These are phyloP conservation scores for Cottoperca gobio DNA, from an alignment of 2,797 vertebrate genomes.

Conservation along the genomic window DNA sequence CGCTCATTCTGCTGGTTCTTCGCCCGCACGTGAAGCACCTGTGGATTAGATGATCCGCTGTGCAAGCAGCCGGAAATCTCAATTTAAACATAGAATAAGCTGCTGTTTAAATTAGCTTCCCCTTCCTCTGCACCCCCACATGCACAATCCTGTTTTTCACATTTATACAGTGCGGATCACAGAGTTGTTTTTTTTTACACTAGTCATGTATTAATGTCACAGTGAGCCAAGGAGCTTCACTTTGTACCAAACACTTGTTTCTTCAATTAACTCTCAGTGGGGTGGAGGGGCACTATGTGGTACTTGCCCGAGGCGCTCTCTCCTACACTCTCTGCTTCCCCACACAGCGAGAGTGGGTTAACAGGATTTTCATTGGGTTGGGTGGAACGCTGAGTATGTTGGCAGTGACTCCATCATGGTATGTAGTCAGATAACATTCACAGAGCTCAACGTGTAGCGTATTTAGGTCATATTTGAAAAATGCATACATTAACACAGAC, in stretches of 20 bases:
- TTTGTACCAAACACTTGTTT: constrained; percentile 69
- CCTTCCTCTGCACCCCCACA: constrained; percentile 36
- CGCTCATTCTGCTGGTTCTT: background rate
- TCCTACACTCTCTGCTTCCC: constrained; percentile 53
- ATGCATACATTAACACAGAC: constrained; percentile 50
- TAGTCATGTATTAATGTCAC: constrained; percentile 61
- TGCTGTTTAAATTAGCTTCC: constrained; percentile 30
- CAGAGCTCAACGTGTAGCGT: constrained; percentile 27
- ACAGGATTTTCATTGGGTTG: constrained; percentile 71
- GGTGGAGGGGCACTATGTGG: constrained; percentile 58
- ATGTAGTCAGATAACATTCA: constrained; percentile 22
- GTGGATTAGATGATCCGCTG: constrained; percentile 24
- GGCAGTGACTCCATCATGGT: constrained; percentile 46
- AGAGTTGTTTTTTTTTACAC: constrained; percentile 8
- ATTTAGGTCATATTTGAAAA: constrained; percentile 73
- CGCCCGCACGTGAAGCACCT: background rate
- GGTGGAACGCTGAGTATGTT: constrained; percentile 41
- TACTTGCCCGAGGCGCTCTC: constrained; percentile 57
- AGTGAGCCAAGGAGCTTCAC: constrained; percentile 55
- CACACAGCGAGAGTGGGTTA: constrained; percentile 64
- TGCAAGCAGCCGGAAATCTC: constrained; percentile 17
- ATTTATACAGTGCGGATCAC: constrained; percentile 43
- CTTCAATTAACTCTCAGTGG: constrained; percentile 73
- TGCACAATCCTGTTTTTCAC: constrained; percentile 43
- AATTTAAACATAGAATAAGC: constrained; percentile 20